Conservation (phyloP, 2,888 invertebrate genomes). For the Eledone cirrhosa region DNA sequence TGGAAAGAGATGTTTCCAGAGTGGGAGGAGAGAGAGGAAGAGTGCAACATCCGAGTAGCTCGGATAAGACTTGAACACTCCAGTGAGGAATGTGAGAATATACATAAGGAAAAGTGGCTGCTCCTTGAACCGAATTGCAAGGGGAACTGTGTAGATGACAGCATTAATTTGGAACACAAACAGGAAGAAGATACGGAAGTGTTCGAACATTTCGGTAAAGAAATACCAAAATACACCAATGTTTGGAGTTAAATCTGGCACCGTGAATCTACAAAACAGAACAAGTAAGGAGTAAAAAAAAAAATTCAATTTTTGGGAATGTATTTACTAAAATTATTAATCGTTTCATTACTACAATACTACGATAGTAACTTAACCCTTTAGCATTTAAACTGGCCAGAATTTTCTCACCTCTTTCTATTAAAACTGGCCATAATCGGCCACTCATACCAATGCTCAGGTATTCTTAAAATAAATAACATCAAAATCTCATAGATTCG, state of each 20-base stretch:
- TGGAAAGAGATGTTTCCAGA: conserved; percentile 88
- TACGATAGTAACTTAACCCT: no score
- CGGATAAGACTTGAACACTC: conserved; percentile 97
- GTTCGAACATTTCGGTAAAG: conserved; percentile 99
- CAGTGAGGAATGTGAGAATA: conserved; percentile 72
- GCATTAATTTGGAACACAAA: conserved; percentile 97
- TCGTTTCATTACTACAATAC: no score
- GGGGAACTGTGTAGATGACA: conserved; percentile 87
- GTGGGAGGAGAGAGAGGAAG: conserved; percentile 86
- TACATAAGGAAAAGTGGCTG: conserved; percentile 69
- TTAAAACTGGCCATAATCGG: no score
- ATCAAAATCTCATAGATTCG: no score
- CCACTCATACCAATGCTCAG: no score
- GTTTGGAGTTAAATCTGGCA: conserved; percentile 94
- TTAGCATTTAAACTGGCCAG: no score
- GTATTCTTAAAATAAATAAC: no score
- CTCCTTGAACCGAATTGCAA: conserved; percentile 70
- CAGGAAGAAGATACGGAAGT: conserved; percentile 93
- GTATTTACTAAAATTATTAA: not conserved
- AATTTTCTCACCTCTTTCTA: no score
- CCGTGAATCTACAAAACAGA: conserved; percentile 76
- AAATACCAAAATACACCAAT: conserved; percentile 99
- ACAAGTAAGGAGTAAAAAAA: not conserved
- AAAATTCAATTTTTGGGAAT: not conserved
- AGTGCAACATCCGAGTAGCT: conserved; percentile 94